Evolutionary conservation across 2,797 vertebrate genomes (phyloP).

Genomic region (Galago senegalensis): DNA sequence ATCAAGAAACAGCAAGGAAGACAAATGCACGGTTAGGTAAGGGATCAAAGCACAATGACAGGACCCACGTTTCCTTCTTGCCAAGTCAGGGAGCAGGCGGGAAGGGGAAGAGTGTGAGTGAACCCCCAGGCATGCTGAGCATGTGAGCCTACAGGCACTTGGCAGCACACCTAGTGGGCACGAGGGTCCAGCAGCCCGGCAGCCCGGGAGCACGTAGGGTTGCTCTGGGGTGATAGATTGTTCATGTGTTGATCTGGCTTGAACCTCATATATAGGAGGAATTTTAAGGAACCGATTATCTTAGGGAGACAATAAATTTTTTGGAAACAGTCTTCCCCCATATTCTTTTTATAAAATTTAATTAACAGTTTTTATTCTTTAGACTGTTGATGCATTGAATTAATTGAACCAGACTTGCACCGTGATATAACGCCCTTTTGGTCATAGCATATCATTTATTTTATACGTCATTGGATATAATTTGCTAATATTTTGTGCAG

Average conservation of each 20-base stretch:
- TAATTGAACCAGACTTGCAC: background rate
- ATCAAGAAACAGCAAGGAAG: background rate
- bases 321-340: background rate
- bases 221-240: background rate
- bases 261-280: background rate
- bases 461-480: background rate
- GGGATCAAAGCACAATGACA: background rate
- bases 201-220: rapidly evolving
- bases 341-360: background rate
- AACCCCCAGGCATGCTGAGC: background rate
- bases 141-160: background rate
- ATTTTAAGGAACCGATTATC: background rate
- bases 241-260: background rate
- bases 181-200: background rate
- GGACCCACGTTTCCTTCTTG: background rate
- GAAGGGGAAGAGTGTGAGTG: background rate
- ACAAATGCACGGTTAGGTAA: background rate
- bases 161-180: background rate
- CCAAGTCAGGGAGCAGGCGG: background rate
- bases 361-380: background rate
- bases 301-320: background rate
- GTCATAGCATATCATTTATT: background rate
- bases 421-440: background rate
- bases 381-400: background rate
- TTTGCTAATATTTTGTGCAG: background rate